Evolutionary conservation across 2,888 invertebrate species (phyloP), one percentile per base, ranked within the genome.

Genomic region (Prenolepis imparis): DNA sequence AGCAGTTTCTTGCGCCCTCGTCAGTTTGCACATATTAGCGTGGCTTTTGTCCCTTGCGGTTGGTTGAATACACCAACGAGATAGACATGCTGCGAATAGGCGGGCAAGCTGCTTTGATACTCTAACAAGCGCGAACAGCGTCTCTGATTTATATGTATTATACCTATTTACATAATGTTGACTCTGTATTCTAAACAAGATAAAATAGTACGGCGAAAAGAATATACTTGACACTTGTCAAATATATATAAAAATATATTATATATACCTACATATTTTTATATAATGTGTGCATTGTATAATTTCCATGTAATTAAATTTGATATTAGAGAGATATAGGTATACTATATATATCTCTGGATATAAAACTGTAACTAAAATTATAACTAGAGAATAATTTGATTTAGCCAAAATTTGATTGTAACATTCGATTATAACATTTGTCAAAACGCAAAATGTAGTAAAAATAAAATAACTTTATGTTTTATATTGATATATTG

Each of bases 31-130:
- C 81, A 80, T 84, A 84, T 84, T 85, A 89, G 84, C 87, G 83
- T 59, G 82, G 84, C 87, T 90, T 89, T 89, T 90, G 87, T 89
- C 83, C 73, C 32, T 41, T 64, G 61, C 64, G 81, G 84, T 82
- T 73, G 83, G 83, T 63, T 87, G 87, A 87, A 85, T 87, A 84
- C 86, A 85, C 85, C 87, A 70, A 85, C 74, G 88, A 88, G 90
- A 89, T 85, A 85, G 84, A 87, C 89, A 88, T 87, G 90, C 85
- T 88, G 84, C 82, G 78, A 84, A 80, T 85, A 83, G 72, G 74
- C 82, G 78, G 78, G 59, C 48, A 78, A 83, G 73, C 80, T 81
- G 89, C 64, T 85, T 81, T 81, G 64, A 66, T 72, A 73, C 74
- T 32, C 86, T 89, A 86, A 89, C 86, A 87, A 85, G 81, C 84